phyloP scores from a whole-genome alignment of 2,113 vertebrate genomes.

The Paradoxurus hermaphroditus region DNA sequence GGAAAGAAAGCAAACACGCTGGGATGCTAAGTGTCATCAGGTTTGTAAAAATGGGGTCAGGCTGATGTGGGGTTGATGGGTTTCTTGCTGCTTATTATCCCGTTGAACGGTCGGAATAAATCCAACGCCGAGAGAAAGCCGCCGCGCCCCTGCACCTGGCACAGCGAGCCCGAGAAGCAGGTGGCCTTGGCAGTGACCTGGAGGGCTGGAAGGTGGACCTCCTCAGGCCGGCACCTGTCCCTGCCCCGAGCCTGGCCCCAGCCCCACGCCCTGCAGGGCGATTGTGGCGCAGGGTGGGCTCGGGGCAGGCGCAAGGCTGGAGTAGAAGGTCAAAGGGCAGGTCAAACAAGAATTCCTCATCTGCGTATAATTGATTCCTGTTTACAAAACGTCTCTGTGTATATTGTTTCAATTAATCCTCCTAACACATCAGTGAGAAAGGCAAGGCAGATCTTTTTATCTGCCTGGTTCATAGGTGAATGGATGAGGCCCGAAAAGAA shows the following conservation, averaged over 20 bases:
- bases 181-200: background rate
- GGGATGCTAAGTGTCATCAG: slow-evolving; percentile 66
- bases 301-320: background rate
- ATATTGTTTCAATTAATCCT: background rate
- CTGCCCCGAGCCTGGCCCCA: background rate
- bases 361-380: background rate
- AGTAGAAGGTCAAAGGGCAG: background rate
- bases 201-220: background rate
- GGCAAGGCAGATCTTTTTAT: background rate
- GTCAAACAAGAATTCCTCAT: background rate
- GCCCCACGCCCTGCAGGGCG: fast-evolving
- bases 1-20: slow-evolving; percentile 71
- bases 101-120: slow-evolving; percentile 62
- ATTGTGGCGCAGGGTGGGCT: background rate
- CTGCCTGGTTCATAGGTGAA: background rate
- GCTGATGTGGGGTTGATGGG: slow-evolving; percentile 50
- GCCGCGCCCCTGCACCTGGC: background rate
- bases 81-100: slow-evolving; percentile 64
- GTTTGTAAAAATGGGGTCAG: slow-evolving; percentile 73
- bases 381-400: background rate
- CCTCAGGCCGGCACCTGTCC: fast-evolving
- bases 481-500: background rate
- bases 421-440: background rate
- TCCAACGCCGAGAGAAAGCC: background rate
- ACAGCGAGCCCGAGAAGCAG: background rate